These are phyloP conservation scores for Poeciliopsis prolifica DNA, from an alignment of 2,113 vertebrate genomes.

Conservation along the genomic window DNA sequence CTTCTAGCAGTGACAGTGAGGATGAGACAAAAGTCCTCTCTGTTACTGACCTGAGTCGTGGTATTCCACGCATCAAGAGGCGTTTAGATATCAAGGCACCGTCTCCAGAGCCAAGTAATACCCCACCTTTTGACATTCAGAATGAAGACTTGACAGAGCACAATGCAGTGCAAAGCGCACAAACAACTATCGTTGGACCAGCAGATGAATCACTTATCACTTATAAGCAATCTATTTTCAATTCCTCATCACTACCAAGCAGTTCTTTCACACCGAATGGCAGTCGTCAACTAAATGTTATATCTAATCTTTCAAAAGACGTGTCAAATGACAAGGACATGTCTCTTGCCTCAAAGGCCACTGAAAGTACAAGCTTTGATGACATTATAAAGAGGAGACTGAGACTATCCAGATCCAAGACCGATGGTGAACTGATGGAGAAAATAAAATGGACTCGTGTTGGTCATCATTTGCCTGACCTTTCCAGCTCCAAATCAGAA, in stretches of 20 bases:
- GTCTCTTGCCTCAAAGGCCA: not conserved
- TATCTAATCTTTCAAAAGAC: constrained; percentile 6
- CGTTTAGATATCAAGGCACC: constrained; percentile 37
- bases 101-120: constrained; percentile 20
- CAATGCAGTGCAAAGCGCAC: constrained; percentile 9
- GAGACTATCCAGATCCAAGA: not conserved
- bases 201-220: constrained; percentile 32
- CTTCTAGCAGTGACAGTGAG: constrained; percentile 32
- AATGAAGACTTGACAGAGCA: constrained; percentile 7
- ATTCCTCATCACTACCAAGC: constrained; percentile 1
- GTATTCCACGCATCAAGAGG: constrained; percentile 32
- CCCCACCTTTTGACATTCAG: constrained; percentile 25
- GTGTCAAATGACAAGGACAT: not conserved
- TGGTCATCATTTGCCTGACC: constrained; percentile 17
- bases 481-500: constrained; percentile 15
- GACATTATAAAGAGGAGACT: constrained; percentile 17
- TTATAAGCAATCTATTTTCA: constrained; percentile 65
- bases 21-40: constrained; percentile 16
- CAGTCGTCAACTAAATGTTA: constrained; percentile 24
- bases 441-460: constrained; percentile 44
- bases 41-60: constrained; percentile 29
- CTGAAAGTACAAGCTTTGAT: constrained; percentile 20
- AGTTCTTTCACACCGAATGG: constrained; percentile 18
- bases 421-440: constrained; percentile 13
- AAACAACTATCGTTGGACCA: not conserved